Evolutionary conservation across 2,113 vertebrate species (phyloP).

Genomic region (Lota lota): DNA sequence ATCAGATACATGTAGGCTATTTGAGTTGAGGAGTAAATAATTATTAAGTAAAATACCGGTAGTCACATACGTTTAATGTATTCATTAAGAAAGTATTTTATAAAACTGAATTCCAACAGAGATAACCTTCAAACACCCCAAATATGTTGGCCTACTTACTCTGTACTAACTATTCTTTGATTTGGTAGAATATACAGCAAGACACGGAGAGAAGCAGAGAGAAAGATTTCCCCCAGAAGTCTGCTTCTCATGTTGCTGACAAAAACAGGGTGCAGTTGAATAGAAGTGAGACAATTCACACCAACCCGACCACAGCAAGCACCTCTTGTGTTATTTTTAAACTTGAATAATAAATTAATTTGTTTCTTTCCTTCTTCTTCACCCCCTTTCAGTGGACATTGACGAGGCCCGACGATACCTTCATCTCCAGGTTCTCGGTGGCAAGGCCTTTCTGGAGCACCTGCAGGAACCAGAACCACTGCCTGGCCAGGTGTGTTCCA

Average conservation of each 20-base stretch:
- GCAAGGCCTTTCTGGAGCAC: constrained; percentile 96
- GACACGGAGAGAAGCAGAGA: constrained; percentile 48
- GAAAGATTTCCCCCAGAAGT: constrained; percentile 69
- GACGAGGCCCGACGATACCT: constrained; percentile 89
- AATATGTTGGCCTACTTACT: too few relatives aligned
- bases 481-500: constrained; percentile 89
- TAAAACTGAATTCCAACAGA: too few relatives aligned
- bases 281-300: constrained; percentile 77
- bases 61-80: not conserved
- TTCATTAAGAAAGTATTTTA: too few relatives aligned
- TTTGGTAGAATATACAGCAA: constrained; percentile 59
- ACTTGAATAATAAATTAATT: not conserved
- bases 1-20: too few relatives aligned
- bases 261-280: constrained; percentile 72
- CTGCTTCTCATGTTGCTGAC: constrained; percentile 73
- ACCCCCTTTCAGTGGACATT: constrained; percentile 74
- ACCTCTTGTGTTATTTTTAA: too few relatives aligned
- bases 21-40: too few relatives aligned
- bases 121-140: too few relatives aligned
- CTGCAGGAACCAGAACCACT: constrained; percentile 90
- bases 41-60: too few relatives aligned
- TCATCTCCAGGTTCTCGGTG: constrained; percentile 93
- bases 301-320: not conserved
- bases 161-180: constrained; percentile 2
- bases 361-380: constrained; percentile 47